Conservation (phyloP, 2,888 invertebrate species). For the Muschampia plurimacula region DNA sequence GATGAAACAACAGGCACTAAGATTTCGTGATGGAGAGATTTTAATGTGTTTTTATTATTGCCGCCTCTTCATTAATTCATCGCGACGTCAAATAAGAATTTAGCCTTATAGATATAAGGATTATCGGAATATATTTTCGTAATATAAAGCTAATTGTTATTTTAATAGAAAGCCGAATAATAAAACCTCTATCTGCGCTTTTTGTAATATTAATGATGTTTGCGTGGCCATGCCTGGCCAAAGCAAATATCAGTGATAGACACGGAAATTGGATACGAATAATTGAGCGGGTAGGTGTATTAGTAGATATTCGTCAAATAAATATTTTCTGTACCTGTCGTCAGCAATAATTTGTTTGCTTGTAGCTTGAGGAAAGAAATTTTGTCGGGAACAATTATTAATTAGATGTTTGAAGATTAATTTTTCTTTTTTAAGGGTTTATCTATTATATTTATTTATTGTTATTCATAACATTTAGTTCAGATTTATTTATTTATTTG, state of each 20-base stretch:
- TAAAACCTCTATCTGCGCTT: not conserved
- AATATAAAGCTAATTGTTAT: not conserved
- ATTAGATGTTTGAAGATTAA: too few relatives aligned
- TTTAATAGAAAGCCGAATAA: not conserved
- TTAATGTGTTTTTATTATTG: too few relatives aligned
- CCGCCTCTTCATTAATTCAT: too few relatives aligned
- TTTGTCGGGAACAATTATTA: not conserved
- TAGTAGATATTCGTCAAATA: conserved; percentile 59
- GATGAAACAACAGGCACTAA: too few relatives aligned
- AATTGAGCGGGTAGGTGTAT: conserved; percentile 51
- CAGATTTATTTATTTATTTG: too few relatives aligned
- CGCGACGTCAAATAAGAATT: too few relatives aligned
- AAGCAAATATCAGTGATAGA: conserved; percentile 40
- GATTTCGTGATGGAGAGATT: too few relatives aligned
- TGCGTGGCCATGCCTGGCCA: conserved; percentile 23
- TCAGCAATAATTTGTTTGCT: not conserved
- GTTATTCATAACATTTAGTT: too few relatives aligned
- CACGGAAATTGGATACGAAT: conserved; percentile 52
- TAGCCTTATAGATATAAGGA: too few relatives aligned
- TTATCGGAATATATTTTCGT: too few relatives aligned
- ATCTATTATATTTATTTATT: too few relatives aligned
- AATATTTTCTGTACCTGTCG: conserved; percentile 49
- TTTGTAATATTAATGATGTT: conserved; percentile 27
- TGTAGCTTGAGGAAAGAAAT: not conserved
- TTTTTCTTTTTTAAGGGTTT: too few relatives aligned